These are phyloP conservation scores for Amiota mariae DNA, from an alignment of 2,888 invertebrate genomes.

Conservation along the genomic window DNA sequence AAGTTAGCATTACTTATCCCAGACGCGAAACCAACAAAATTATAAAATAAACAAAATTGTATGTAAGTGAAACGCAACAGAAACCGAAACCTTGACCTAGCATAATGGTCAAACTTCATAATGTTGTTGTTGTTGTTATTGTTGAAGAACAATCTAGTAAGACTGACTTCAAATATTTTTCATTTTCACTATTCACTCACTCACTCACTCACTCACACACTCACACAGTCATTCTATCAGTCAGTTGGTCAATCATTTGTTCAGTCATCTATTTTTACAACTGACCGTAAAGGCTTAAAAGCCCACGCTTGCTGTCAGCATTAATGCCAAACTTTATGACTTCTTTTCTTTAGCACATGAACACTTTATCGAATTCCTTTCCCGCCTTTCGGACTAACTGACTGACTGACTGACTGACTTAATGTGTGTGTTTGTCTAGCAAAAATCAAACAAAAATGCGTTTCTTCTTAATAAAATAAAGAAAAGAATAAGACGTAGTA, in stretches of 20 bases:
- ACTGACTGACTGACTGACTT: too few relatives aligned
- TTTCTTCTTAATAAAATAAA: background rate
- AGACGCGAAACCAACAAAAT: background rate
- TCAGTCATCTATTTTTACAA: background rate
- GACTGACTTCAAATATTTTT: background rate
- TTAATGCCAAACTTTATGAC: conserved; percentile 61
- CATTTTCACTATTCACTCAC: conserved; percentile 1
- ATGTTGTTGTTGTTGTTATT: too few relatives aligned
- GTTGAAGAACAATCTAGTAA: background rate
- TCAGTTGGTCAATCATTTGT: background rate
- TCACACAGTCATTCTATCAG: too few relatives aligned
- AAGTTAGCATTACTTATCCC: background rate
- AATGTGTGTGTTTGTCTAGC: background rate
- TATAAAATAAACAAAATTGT: conserved; percentile 1
- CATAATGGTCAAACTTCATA: conserved; percentile 8
- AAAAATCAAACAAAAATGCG: background rate
- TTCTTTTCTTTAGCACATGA: conserved; percentile 26
- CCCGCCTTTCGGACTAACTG: conserved; percentile 37
- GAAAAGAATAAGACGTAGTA: too few relatives aligned
- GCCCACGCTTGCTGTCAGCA: conserved; percentile 48
- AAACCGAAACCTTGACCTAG: conserved; percentile 20
- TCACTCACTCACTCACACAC: background rate
- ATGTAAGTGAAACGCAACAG: background rate
- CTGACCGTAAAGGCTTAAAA: conserved; percentile 21
- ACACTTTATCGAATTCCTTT: background rate